A percentile compares a stretch with the other conserved stretches of the same genome.
phyloP scores from a whole-genome alignment of 2,797 vertebrate species.

The Lates japonicus region DNA sequence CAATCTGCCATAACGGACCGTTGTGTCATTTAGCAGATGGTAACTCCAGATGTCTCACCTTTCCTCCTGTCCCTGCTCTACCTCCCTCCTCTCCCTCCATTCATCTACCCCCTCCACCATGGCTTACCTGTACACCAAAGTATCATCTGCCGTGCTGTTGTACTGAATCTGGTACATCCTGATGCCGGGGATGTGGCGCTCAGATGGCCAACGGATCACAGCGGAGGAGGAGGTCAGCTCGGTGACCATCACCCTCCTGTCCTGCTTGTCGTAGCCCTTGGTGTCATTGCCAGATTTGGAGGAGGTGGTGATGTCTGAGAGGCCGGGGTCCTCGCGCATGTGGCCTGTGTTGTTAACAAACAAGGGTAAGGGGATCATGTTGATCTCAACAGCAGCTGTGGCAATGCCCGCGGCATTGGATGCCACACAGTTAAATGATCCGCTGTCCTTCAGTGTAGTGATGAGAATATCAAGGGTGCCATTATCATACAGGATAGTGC shows the following conservation, averaged over 20 bases:
- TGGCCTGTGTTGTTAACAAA: slow-evolving; percentile 90
- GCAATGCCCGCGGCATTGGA: slow-evolving; percentile 96
- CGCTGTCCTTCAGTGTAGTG: slow-evolving; percentile 94
- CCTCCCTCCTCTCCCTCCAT: slow-evolving; percentile 6
- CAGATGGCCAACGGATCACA: slow-evolving; percentile 94
- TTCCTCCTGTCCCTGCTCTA: slow-evolving; percentile 50
- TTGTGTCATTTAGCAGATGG: slow-evolving; percentile 72
- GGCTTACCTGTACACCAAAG: slow-evolving; percentile 94
- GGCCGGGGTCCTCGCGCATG: slow-evolving; percentile 91
- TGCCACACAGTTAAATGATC: slow-evolving; percentile 94
- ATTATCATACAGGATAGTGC: slow-evolving; percentile 90
- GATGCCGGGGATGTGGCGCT: slow-evolving; percentile 93
- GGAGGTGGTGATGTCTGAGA: slow-evolving; percentile 94
- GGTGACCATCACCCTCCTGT: slow-evolving; percentile 89
- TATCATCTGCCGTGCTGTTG: slow-evolving; percentile 94
- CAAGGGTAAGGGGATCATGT: slow-evolving; percentile 92
- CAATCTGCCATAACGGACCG: slow-evolving; percentile 44
- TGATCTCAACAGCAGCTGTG: slow-evolving; percentile 91
- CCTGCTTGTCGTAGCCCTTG: slow-evolving; percentile 89
- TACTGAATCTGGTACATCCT: slow-evolving; percentile 98
- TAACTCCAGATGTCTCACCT: slow-evolving; percentile 72
- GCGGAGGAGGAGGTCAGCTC: slow-evolving; percentile 92
- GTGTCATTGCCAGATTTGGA: slow-evolving; percentile 90
- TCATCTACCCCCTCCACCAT: slow-evolving; percentile 11
- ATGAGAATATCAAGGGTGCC: slow-evolving; percentile 95